Conservation (phyloP, 2,113 vertebrate genomes). For the Danionella cerebrum region DNA sequence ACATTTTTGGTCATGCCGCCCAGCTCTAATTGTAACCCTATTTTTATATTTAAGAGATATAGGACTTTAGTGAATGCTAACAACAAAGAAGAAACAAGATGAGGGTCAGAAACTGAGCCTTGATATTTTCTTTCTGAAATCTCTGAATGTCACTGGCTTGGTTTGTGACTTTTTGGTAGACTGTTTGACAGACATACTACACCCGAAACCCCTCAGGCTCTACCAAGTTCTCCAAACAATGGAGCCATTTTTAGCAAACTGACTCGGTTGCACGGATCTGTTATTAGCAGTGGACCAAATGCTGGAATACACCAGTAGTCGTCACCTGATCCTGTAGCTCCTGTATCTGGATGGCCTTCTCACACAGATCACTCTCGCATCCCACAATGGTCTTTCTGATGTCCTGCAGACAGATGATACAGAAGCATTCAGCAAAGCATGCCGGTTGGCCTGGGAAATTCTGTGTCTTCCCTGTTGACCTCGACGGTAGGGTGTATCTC, state of each 20-base stretch:
- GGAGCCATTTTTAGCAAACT: not conserved
- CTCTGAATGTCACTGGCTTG: too few species aligned
- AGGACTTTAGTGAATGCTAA: too few species aligned
- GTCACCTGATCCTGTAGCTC: conserved; percentile 64
- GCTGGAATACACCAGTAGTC: conserved; percentile 8
- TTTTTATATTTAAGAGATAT: too few species aligned
- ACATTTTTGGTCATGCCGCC: too few species aligned
- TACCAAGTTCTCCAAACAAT: not conserved
- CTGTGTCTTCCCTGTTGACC: conserved; percentile 17
- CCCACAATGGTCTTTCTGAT: conserved; percentile 55
- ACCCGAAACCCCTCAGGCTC: not conserved
- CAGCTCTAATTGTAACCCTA: too few species aligned
- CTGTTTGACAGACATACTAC: not conserved
- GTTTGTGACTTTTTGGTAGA: too few species aligned
- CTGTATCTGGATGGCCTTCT: conserved; percentile 50
- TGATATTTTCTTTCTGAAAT: too few species aligned
- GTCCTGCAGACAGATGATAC: conserved; percentile 46
- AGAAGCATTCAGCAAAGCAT: conserved; percentile 41
- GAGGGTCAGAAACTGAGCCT: too few species aligned
- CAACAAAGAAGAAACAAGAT: too few species aligned
- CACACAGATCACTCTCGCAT: conserved; percentile 49
- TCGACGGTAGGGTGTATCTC: not conserved
- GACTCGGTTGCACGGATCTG: not conserved
- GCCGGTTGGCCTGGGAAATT: not conserved
- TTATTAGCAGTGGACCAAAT: conserved; percentile 18